Percentiles rank a stretch among this genome's conserved stretches.
phyloP scores from a whole-genome alignment of 2,888 invertebrate species.

The Prosapia bicincta region DNA sequence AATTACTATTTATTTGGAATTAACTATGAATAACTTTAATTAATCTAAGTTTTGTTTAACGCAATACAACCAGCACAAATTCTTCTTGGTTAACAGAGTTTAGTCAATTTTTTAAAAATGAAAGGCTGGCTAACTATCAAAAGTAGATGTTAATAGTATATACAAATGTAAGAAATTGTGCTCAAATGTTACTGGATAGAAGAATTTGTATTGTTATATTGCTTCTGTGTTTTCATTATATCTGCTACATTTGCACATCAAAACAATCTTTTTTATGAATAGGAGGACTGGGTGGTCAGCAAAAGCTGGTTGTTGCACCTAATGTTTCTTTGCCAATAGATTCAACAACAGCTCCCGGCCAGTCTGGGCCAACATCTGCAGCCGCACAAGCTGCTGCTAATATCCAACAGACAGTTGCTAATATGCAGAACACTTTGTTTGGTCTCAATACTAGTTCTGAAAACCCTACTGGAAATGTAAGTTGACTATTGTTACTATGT shows the following conservation, averaged over 20 bases:
- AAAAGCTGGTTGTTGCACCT: slow-evolving; percentile 43
- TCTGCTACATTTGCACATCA: not conserved
- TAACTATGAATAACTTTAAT: too few species aligned
- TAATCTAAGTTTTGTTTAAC: too few species aligned
- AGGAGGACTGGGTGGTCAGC: slow-evolving; percentile 15
- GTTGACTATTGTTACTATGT: too few species aligned
- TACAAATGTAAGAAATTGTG: too few species aligned
- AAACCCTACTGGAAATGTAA: slow-evolving; percentile 34
- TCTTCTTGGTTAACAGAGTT: too few species aligned
- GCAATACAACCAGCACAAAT: too few species aligned
- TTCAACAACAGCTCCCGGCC: slow-evolving; percentile 31
- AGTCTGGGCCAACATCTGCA: slow-evolving; percentile 42
- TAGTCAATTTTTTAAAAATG: too few species aligned
- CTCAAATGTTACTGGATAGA: too few species aligned
- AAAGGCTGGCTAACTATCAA: too few species aligned
- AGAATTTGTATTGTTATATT: too few species aligned
- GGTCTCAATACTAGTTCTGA: slow-evolving; percentile 41
- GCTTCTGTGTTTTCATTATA: not conserved
- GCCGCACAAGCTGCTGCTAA: slow-evolving; percentile 44
- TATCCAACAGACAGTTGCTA: slow-evolving; percentile 38
- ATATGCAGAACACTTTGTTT: slow-evolving; percentile 49
- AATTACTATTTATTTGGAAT: too few species aligned
- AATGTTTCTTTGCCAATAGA: slow-evolving; percentile 50
- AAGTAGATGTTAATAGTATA: too few species aligned
- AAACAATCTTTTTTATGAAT: not conserved